Percentiles rank a stretch among this genome's conserved stretches.
Conservation (phyloP, 2,797 vertebrate genomes). For the Anguilla obscura region DNA sequence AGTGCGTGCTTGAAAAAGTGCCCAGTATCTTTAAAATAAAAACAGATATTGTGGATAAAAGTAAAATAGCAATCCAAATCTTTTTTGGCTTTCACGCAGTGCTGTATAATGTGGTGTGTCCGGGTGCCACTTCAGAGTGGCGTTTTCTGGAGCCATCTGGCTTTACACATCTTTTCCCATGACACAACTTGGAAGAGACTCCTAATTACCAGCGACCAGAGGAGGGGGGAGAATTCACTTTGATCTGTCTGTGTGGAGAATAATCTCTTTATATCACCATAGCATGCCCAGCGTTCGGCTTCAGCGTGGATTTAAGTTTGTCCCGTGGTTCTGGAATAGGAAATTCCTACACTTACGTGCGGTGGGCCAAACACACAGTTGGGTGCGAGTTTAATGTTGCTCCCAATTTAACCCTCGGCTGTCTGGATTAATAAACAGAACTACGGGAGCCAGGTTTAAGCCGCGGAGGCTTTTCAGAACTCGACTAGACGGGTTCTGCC, state of each 20-base stretch:
- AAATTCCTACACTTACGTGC: neutral
- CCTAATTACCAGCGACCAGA: neutral
- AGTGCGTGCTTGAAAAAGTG: no score
- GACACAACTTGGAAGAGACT: neutral
- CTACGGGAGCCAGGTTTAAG: neutral
- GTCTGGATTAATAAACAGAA: neutral
- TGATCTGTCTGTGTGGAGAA: neutral
- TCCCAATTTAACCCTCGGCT: neutral
- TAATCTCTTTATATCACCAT: neutral
- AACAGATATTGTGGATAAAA: no score
- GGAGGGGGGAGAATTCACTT: neutral
- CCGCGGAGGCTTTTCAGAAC: constrained; percentile 1
- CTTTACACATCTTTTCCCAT: neutral
- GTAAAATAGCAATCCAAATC: neutral
- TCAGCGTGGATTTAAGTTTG: neutral
- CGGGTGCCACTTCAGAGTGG: neutral
- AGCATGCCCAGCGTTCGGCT: neutral
- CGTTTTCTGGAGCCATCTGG: neutral
- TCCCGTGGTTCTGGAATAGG: neutral
- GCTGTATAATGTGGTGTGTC: neutral
- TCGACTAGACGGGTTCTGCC: neutral
- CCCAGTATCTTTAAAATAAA: no score
- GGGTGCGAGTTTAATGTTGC: neutral
- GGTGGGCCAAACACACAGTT: neutral
- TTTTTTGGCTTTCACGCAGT: neutral